A percentile compares a stretch with the other conserved stretches of the same genome.
These are phyloP conservation scores for Drosophila orena DNA, from an alignment of 1,140 invertebrate species.

Conservation along the genomic window DNA sequence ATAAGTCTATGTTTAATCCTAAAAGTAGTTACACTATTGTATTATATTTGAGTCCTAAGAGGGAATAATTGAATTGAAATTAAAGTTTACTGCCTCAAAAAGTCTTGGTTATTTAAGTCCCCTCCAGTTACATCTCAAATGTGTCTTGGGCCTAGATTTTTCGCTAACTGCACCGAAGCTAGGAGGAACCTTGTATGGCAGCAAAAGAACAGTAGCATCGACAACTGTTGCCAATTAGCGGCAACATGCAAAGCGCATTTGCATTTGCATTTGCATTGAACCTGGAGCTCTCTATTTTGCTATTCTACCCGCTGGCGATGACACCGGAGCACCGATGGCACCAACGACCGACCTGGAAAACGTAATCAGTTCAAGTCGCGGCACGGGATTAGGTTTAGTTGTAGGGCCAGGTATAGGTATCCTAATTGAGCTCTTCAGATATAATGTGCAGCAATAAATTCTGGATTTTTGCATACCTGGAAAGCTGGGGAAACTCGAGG, in stretches of 20 bases:
- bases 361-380: slow-evolving; percentile 43
- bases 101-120: too few relatives aligned
- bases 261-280: slow-evolving; percentile 76
- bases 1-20: too few relatives aligned
- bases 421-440: slow-evolving; percentile 44
- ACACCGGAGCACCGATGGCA: slow-evolving; percentile 34
- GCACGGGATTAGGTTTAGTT: slow-evolving; percentile 24
- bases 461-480: slow-evolving; percentile 34
- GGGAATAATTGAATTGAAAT: too few relatives aligned
- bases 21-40: too few relatives aligned
- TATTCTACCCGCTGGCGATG: slow-evolving; percentile 15
- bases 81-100: too few relatives aligned
- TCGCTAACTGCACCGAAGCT: slow-evolving; percentile 1
- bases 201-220: slow-evolving; percentile 62
- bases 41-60: too few relatives aligned
- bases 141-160: neutral
- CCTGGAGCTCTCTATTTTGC: slow-evolving; percentile 20
- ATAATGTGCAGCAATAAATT: slow-evolving; percentile 40
- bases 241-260: slow-evolving; percentile 81
- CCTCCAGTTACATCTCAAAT: too few relatives aligned
- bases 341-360: slow-evolving; percentile 20
- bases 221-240: slow-evolving; percentile 82
- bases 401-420: neutral
- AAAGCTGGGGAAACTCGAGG: neutral
- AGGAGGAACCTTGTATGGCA: slow-evolving; percentile 8